Base-by-base conservation (phyloP, 2,797 vertebrate species). In the Tenualosa ilisha region DNA sequence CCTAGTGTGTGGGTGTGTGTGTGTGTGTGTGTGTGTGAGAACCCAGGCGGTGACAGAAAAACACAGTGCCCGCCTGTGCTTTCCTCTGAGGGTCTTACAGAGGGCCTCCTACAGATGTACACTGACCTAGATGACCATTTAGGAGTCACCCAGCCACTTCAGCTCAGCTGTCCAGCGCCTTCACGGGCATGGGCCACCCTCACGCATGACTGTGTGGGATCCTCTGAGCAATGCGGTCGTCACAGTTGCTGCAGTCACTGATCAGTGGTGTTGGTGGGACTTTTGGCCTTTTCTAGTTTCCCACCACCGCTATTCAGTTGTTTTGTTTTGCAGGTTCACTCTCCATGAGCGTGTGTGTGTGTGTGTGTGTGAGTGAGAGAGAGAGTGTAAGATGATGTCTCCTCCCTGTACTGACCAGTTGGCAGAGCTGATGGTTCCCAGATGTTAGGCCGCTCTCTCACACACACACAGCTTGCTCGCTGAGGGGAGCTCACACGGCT, bases 351-450 rank as follows among this genome's bases (percentile, higher is more conserved):
- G 24, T 13, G 24, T 68, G 65, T 72, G 26, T 72, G 26, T 72
- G 31, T 37, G 24, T 37, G 65, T 20, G 15, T 4, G 61, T 2
- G 24, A 24, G 61, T 2, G 65, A 13, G 12, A 13, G 61, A 9
- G 24, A 22, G 61, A 40, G 31, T 37, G 37, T 6, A 22, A 68
- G 11, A 24, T 83, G 79, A 54, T 9, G 6, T 79, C 72, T 84
- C 61, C 51, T 61, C 84, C 81, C 75, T 81, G 63, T 59, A 49
- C 40, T 82, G 53, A 82, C 83, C 31, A 49, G 84, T 84, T 37
- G 81, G 63, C 40, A 59, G 43, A 79, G 79, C n/a, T 26, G 24
- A 89, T 86, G 49, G 89, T 75, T 90, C 86, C 88, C 88, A 89
- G 88, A 88, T 90, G 88, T 89, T 72, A 63, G 81, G 20, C 59